Evolutionary conservation across 30 jellyfish, hydroid and myxozoan genomes (phyloP).

Genomic region (Aurelia aurita): DNA sequence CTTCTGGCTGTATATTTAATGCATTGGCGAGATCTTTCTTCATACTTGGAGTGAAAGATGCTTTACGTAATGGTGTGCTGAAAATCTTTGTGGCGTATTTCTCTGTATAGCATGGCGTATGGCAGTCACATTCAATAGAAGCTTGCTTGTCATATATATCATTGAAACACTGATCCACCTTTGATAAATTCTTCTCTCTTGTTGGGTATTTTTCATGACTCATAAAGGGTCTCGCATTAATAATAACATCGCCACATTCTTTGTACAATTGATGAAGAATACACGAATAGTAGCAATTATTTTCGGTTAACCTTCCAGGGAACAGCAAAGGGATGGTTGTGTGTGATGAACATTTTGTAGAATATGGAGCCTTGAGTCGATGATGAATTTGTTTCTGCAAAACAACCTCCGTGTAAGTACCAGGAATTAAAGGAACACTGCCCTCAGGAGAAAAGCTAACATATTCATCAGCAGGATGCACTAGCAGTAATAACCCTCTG

Average conservation of each 20-base stretch:
- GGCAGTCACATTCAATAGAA: conserved; percentile 27
- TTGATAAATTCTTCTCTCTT: background rate
- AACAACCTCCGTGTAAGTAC: conserved; percentile 4
- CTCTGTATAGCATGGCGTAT: conserved; percentile 20
- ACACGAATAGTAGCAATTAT: too few species aligned
- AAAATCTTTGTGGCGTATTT: conserved; percentile 12
- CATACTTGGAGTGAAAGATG: conserved; percentile 5
- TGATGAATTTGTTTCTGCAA: background rate
- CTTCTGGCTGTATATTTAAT: background rate
- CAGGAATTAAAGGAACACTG: conserved; percentile 5
- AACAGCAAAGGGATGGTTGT: too few species aligned
- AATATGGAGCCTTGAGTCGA: conserved; percentile 20
- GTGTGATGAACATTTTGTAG: conserved; percentile 6
- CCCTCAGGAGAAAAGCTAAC: background rate
- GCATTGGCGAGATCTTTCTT: conserved; percentile 14
- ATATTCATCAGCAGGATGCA: conserved; percentile 4
- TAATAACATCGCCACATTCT: conserved; percentile 4
- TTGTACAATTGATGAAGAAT: too few species aligned
- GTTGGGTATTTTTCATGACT: background rate
- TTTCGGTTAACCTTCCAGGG: too few species aligned
- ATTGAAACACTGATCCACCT: background rate
- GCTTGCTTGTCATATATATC: background rate
- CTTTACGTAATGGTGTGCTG: conserved; percentile 7
- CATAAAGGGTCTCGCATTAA: background rate
- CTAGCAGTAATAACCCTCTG: conserved; percentile 2